These are phyloP conservation scores for Leuciscus idus DNA, from an alignment of 2,113 vertebrate genomes.

Conservation along the genomic window DNA sequence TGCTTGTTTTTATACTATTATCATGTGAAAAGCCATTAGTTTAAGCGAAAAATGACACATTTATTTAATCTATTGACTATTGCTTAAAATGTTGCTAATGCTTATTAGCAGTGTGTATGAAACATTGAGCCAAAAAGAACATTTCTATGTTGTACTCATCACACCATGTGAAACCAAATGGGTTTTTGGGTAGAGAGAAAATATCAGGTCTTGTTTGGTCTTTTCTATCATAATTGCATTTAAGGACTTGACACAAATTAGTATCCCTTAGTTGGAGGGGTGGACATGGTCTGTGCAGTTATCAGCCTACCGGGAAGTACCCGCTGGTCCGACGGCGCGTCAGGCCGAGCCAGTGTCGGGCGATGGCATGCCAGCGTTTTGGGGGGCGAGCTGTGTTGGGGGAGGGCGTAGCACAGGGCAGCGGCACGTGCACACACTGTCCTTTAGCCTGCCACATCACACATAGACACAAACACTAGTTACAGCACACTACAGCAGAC, in stretches of 20 bases:
- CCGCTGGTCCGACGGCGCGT: constrained; percentile 76
- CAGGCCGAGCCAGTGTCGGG: constrained; percentile 79
- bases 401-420: constrained; percentile 62
- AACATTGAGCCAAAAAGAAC: not conserved
- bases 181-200: not conserved
- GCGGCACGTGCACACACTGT: constrained; percentile 57
- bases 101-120: not conserved
- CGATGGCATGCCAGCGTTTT: constrained; percentile 79
- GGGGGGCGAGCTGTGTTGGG: constrained; percentile 71
- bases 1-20: not conserved
- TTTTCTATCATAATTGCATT: not conserved
- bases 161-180: not conserved
- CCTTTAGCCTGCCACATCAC: constrained; percentile 70
- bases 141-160: not conserved
- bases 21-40: not conserved
- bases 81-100: not conserved
- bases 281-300: constrained; percentile 62
- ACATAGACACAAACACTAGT: constrained; percentile 59
- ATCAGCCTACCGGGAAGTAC: constrained; percentile 74
- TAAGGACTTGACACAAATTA: not conserved
- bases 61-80: not conserved
- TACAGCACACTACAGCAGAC: constrained; percentile 48
- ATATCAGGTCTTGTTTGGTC: not conserved
- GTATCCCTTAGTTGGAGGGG: constrained; percentile 4
- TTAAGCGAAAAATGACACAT: not conserved